Base-by-base conservation (phyloP, 1,140 invertebrate species). In the Nephila pilipes region DNA sequence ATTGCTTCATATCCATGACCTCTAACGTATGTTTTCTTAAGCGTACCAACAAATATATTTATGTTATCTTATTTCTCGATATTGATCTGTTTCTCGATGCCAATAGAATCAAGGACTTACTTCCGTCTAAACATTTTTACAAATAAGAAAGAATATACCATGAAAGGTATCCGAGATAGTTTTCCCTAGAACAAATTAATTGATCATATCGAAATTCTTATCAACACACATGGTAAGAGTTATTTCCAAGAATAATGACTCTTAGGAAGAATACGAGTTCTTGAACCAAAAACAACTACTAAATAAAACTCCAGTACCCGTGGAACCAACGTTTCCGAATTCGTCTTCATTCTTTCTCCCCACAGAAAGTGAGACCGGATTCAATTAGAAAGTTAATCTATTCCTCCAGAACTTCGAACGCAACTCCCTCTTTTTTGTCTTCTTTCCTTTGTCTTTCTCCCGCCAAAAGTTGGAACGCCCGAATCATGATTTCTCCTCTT, bases 331-430 rank as follows among this genome's bases (percentile, higher is more conserved):
- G 69, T 75, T 75, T 75, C 69, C 65, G 32, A 29, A 75, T 75
- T 75, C 29, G 25, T 65, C 63, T 65, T 65, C 63, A 4, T 36
- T 75, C 69, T 75, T 36, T 25, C 80, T 55, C 80, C 38, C 38
- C 46, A 46, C 36, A 81, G 80, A 81, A 81, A 81, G 80, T 81
- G 80, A 81, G 80, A 46, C 80, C 38, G 80, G 46, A 81, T 81
- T 81, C 80, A 81, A 81, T 81, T 81, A 81, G 80, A 81, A 81
- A 81, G 80, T 81, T 81, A 81, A 81, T 81, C 80, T 81, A 81
- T 81, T 81, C 80, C 80, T 54, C 38, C 80, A 54, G 80, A 81
- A 81, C 38, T 81, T 81, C 80, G 80, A 81, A 46, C 22, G 46
- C 69, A 75, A 75, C 32, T 36, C 69, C 65, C 29, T 32, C 32